Evolutionary conservation across 2,797 vertebrate species (phyloP).

Genomic region (Acanthis flammea): DNA sequence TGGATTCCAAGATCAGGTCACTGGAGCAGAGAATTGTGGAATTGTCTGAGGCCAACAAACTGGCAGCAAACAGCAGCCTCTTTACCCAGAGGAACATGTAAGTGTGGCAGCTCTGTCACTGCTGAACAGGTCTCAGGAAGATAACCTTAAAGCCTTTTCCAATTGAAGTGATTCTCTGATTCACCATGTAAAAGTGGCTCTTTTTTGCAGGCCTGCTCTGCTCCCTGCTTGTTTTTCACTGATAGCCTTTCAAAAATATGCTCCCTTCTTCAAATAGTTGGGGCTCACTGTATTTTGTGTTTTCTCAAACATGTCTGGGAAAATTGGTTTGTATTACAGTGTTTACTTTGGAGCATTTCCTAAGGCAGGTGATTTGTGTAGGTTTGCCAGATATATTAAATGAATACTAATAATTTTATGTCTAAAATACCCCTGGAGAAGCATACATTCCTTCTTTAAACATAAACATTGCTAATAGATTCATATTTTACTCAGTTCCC

Average conservation of each 20-base stretch:
- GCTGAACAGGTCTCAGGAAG: background rate
- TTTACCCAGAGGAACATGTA: slow-evolving; percentile 99
- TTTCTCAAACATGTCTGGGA: background rate
- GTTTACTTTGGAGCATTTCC: slow-evolving; percentile 13
- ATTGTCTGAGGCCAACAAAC: slow-evolving; percentile 96
- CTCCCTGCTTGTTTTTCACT: slow-evolving; percentile 7
- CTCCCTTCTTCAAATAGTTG: background rate
- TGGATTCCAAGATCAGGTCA: slow-evolving; percentile 98
- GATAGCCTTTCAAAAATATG: background rate
- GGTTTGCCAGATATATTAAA: background rate
- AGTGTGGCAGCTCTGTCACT: slow-evolving; percentile 66
- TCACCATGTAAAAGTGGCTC: background rate
- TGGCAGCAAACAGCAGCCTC: slow-evolving; percentile 98
- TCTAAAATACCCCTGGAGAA: background rate
- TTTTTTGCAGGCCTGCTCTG: background rate
- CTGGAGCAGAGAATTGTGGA: slow-evolving; percentile 97
- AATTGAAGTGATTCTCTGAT: background rate
- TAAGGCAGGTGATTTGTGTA: background rate
- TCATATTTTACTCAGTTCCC: background rate
- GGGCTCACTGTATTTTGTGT: background rate
- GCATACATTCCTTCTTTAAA: background rate
- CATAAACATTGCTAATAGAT: background rate
- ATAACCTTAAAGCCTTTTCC: background rate
- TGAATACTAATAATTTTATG: background rate
- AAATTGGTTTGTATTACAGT: background rate